Base-by-base conservation (phyloP, 2,113 vertebrate species). In the Cheilinus undulatus region DNA sequence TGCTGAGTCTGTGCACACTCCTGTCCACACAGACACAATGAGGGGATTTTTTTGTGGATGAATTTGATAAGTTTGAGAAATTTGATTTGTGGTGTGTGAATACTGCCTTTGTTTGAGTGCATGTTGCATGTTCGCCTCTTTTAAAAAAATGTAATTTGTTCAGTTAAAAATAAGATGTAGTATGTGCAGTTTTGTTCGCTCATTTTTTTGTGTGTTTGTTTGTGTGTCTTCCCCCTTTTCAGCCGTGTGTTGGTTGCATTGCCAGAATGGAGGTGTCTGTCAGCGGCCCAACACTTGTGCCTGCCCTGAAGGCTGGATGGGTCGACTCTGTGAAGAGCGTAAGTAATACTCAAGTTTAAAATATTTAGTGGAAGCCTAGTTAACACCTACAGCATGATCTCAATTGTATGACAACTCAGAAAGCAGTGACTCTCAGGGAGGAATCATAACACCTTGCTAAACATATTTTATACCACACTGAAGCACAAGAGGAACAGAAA, bases 281-380 rank as follows among this genome's bases (percentile, higher is more conserved):
- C 96, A 96, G 85, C 93, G 95, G 60, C 97, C 98, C 11, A 99
- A 99, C 61, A 94, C 90, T 19, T 99, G 98, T 67, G 94, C 95
- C 0, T 99, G 98, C 63, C 95, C 94, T 0, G 94, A 97, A 0
- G 97, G 98, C 51, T 99, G 98, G 98, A 99, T 97, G 97, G 98
- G 98, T 9, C 95, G 94, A 23, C 95, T 98, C 11, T 99, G 98
- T 77, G 97, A 99, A 82, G 97, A 99, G 69, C 97, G 98, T 99
- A 86, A 69, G 98, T 97, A 20, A 14, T 38, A 38, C 49, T 36
- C 23, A 10, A 7, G 2, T n/a, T 2, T 17, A 3, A n/a, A n/a
- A n/a, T n/a, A n/a, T n/a, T n/a, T n/a, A n/a, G n/a, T n/a, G n/a
- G n/a, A n/a, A n/a, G n/a, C n/a, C n/a, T n/a, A n/a, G n/a, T n/a